Percentiles rank a stretch among this genome's conserved stretches.
Conservation (phyloP, 2,797 vertebrate species). For the Microhierax caerulescens region DNA sequence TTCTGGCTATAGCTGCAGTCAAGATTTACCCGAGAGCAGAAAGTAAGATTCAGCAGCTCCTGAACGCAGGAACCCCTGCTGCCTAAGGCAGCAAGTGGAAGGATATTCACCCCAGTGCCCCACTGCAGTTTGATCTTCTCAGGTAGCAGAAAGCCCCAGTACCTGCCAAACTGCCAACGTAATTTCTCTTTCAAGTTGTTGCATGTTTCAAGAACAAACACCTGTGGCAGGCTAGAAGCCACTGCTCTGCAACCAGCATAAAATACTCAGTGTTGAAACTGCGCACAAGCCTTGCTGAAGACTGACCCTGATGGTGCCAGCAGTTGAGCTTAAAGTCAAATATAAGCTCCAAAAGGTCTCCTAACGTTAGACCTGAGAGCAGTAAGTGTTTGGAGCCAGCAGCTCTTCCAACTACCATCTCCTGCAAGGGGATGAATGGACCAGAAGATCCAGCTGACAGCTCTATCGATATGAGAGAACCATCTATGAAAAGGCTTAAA, state of each 20-base stretch:
- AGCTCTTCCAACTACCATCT: background rate
- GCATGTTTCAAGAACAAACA: background rate
- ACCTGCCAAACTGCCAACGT: background rate
- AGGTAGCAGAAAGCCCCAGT: background rate
- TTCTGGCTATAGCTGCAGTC: background rate
- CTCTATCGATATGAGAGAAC: background rate
- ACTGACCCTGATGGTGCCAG: background rate
- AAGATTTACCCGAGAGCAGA: background rate
- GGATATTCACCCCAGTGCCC: background rate
- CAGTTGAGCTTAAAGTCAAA: background rate
- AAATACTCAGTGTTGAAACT: background rate
- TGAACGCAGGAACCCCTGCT: background rate
- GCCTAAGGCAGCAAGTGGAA: background rate
- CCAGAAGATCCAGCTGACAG: background rate
- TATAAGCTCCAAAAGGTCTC: background rate
- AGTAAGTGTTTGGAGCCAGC: background rate
- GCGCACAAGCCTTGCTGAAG: background rate
- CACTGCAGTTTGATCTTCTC: background rate
- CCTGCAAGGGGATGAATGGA: background rate
- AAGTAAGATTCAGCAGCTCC: background rate
- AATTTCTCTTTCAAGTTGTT: background rate
- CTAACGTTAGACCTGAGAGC: rapidly evolving
- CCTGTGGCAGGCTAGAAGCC: background rate
- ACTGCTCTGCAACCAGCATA: background rate
- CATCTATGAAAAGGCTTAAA: rapidly evolving